Percentiles rank a stretch among this genome's conserved stretches.
phyloP scores from a whole-genome alignment of 2,888 invertebrate species.

The Asteroscopus sphinx region DNA sequence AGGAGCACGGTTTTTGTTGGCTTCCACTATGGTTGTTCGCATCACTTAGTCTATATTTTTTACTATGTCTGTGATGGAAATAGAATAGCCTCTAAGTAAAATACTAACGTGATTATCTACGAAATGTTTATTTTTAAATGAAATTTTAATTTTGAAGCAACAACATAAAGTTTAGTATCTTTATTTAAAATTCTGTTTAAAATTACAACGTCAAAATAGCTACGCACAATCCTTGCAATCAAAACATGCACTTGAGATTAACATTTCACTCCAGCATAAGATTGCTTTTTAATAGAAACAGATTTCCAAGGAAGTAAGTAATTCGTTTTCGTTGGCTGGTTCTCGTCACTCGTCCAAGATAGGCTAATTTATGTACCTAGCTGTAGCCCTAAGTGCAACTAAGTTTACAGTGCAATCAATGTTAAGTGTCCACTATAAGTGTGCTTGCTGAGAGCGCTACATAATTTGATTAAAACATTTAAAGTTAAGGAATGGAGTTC shows the following conservation, averaged over 20 bases:
- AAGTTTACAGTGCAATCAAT: conserved; percentile 62
- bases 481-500: conserved; percentile 54
- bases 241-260: conserved; percentile 13
- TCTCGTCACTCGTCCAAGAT: conserved; percentile 32
- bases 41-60: too few relatives aligned
- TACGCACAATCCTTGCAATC: neutral
- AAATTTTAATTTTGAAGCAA: too few relatives aligned
- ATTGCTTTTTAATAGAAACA: neutral
- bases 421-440: conserved; percentile 59
- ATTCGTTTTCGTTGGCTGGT: conserved; percentile 26
- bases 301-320: conserved; percentile 24
- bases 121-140: too few relatives aligned
- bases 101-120: too few relatives aligned
- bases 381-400: conserved; percentile 50
- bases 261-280: conserved; percentile 11
- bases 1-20: too few relatives aligned
- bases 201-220: neutral
- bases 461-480: conserved; percentile 63
- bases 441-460: conserved; percentile 34
- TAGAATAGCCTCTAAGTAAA: too few relatives aligned
- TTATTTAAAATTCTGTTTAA: neutral
- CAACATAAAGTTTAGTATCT: too few relatives aligned
- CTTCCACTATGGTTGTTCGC: too few relatives aligned
- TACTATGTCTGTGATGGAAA: too few relatives aligned
- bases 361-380: conserved; percentile 47